Conservation (phyloP, 1,140 invertebrate species). For the Trigoniulus corallinus region DNA sequence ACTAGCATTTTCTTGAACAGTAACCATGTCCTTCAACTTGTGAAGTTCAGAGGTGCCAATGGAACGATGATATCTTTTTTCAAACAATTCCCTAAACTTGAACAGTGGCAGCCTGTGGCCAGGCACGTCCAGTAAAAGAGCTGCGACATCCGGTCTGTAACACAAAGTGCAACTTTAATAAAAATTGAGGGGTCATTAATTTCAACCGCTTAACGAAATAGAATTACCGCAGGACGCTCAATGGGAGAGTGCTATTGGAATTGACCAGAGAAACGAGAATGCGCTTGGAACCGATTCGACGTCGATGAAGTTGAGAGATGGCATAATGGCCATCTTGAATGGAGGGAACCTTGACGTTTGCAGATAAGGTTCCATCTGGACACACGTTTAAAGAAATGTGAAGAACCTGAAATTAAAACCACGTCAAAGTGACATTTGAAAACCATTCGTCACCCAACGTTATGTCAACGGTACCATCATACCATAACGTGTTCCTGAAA, state of each 20-base stretch:
- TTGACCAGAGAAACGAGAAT: slow-evolving; percentile 59
- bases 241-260: slow-evolving; percentile 38
- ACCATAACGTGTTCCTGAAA: slow-evolving; percentile 53
- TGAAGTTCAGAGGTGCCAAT: slow-evolving; percentile 64
- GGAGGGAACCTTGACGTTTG: slow-evolving; percentile 43
- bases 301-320: slow-evolving; percentile 63
- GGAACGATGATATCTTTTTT: slow-evolving; percentile 54
- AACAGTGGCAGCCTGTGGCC: slow-evolving; percentile 58
- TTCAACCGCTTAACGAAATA: too few species aligned
- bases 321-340: slow-evolving; percentile 57
- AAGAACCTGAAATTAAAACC: slow-evolving; percentile 37
- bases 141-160: neutral
- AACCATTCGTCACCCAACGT: neutral
- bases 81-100: slow-evolving; percentile 69
- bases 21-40: slow-evolving; percentile 56
- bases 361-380: slow-evolving; percentile 47
- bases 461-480: slow-evolving; percentile 8
- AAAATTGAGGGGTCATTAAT: slow-evolving; percentile 15
- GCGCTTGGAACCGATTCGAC: slow-evolving; percentile 62
- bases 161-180: slow-evolving; percentile 36
- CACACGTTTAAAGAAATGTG: slow-evolving; percentile 45
- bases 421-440: too few species aligned
- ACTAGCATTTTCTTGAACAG: slow-evolving; percentile 36
- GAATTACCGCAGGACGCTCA: too few species aligned
- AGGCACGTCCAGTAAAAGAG: slow-evolving; percentile 41